Conservation (phyloP, 2,797 vertebrate genomes). For the Dryobates pubescens region DNA sequence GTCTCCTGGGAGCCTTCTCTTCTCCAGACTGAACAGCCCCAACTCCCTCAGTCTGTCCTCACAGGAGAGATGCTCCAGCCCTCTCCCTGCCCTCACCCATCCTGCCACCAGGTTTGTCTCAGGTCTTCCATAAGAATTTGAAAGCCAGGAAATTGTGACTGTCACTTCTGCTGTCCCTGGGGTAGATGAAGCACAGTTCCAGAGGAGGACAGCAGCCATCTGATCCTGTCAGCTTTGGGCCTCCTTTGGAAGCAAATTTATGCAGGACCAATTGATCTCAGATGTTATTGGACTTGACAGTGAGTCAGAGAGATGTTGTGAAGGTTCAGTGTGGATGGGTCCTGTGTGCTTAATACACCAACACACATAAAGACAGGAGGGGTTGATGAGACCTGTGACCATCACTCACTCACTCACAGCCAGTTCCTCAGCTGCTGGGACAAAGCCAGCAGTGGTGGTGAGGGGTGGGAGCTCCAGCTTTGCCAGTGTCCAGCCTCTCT, state of each 20-base stretch:
- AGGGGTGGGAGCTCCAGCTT: accelerated
- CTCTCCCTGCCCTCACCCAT: not conserved
- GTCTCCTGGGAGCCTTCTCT: too few species aligned
- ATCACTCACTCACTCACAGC: not conserved
- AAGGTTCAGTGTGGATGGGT: accelerated
- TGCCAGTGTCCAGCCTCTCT: not conserved
- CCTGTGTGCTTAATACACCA: not conserved
- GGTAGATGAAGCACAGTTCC: not conserved
- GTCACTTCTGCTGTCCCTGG: not conserved
- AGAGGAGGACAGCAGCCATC: not conserved
- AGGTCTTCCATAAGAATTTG: not conserved
- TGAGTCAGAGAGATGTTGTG: not conserved
- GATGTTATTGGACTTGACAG: not conserved
- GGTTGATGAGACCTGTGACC: not conserved
- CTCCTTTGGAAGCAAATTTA: not conserved
- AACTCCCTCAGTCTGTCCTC: too few species aligned
- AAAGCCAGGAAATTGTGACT: accelerated
- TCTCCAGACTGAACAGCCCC: too few species aligned
- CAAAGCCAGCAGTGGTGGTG: accelerated
- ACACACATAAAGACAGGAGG: accelerated
- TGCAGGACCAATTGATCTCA: not conserved
- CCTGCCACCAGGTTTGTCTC: accelerated
- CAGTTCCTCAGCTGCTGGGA: not conserved
- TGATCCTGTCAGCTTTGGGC: not conserved
- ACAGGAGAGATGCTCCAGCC: too few species aligned